Conservation (phyloP, 2,888 invertebrate species). For the Deilephila porcellus region DNA sequence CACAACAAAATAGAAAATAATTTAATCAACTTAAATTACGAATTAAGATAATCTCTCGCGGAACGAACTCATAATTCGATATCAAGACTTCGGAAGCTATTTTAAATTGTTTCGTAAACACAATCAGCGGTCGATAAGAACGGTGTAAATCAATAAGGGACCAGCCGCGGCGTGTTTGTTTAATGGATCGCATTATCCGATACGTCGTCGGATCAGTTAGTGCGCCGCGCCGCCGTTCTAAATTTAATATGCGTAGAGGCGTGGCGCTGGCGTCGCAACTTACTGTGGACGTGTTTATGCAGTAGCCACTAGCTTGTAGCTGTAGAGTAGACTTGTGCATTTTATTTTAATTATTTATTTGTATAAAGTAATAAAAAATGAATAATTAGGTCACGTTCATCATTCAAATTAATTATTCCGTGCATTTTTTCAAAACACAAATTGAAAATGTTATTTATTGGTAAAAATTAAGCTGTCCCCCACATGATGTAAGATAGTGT, state of each 20-base stretch:
- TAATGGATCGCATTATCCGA: constrained; percentile 43
- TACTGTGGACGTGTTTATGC: constrained; percentile 25
- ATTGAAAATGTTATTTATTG: no score
- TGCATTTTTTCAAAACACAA: not conserved
- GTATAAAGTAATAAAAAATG: not conserved
- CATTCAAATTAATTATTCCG: not conserved
- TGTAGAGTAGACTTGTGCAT: not conserved
- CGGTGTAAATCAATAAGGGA: constrained; percentile 31
- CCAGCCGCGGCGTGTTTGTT: constrained; percentile 41
- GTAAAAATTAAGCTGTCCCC: not conserved
- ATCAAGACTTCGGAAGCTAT: not conserved
- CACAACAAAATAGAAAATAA: not conserved
- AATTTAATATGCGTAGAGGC: constrained; percentile 29
- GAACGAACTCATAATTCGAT: constrained; percentile 5
- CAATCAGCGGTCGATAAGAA: constrained; percentile 16
- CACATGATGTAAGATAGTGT: not conserved
- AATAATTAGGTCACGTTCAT: no score
- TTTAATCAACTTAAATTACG: not conserved
- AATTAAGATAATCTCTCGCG: not conserved
- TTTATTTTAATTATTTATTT: not conserved
- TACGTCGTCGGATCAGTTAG: constrained; percentile 30
- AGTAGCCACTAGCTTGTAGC: not conserved
- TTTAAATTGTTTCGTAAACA: constrained; percentile 20
- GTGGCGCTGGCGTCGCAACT: constrained; percentile 27
- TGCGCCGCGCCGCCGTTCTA: constrained; percentile 31